Evolutionary conservation across 2,888 invertebrate species (phyloP).

Genomic region (Trichogramma evanescens): DNA sequence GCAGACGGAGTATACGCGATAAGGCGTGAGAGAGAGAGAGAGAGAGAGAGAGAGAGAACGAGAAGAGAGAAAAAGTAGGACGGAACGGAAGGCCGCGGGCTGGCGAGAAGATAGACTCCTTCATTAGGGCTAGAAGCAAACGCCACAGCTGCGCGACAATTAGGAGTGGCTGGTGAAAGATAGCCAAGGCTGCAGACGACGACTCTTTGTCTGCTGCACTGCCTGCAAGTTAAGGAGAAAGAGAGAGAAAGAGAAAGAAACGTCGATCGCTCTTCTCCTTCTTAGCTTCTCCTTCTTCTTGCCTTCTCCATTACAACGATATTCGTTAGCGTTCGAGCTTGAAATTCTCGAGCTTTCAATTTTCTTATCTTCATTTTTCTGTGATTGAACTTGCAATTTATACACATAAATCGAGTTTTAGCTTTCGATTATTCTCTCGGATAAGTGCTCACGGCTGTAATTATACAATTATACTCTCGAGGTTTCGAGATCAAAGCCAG

Average conservation of each 20-base stretch:
- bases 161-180: background rate
- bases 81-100: background rate
- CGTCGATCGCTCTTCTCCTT: background rate
- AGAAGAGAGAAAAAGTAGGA: conserved; percentile 5
- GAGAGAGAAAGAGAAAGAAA: background rate
- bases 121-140: too few species aligned
- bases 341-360: too few species aligned
- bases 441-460: too few species aligned
- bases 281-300: background rate
- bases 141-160: too few species aligned
- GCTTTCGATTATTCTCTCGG: too few species aligned
- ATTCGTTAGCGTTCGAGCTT: background rate
- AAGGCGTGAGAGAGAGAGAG: background rate
- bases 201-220: too few species aligned
- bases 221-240: background rate
- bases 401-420: too few species aligned
- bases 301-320: background rate
- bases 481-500: too few species aligned
- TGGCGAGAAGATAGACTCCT: too few species aligned
- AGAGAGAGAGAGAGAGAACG: background rate
- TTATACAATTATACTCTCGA: too few species aligned
- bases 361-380: too few species aligned
- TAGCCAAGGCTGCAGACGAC: conserved; percentile 1
- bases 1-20: background rate
- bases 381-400: too few species aligned